phyloP scores from a whole-genome alignment of 1,140 invertebrate genomes.

The Eciton burchellii region DNA sequence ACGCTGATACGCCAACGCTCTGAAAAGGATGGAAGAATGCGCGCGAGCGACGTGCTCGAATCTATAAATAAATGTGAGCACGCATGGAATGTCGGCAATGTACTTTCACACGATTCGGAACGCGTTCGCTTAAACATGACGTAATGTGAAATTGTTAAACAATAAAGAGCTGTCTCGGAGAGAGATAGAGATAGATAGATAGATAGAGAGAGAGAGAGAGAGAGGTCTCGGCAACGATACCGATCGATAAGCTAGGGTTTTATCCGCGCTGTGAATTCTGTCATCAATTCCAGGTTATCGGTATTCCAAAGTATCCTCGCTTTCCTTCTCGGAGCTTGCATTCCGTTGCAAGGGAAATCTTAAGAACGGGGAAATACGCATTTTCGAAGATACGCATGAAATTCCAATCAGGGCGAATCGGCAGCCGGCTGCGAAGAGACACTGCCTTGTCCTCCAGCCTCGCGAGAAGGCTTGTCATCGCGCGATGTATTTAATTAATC shows the following conservation, averaged over 20 bases:
- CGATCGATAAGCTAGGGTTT: neutral
- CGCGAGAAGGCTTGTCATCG: constrained; percentile 3
- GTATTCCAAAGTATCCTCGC: too few relatives aligned
- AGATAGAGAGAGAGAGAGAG: too few relatives aligned
- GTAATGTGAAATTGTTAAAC: constrained; percentile 26
- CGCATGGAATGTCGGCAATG: constrained; percentile 8
- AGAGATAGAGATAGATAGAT: too few relatives aligned
- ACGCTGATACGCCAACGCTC: neutral
- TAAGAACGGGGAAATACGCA: neutral
- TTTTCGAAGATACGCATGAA: neutral
- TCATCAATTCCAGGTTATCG: constrained; percentile 3
- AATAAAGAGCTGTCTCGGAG: neutral
- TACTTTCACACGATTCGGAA: neutral
- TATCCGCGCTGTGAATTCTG: neutral
- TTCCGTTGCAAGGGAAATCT: neutral
- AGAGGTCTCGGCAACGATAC: too few relatives aligned
- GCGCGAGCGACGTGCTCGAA: constrained; percentile 11
- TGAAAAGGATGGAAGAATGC: neutral
- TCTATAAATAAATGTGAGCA: constrained; percentile 30
- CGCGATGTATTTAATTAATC: constrained; percentile 42
- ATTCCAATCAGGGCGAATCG: constrained; percentile 1
- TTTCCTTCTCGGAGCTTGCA: neutral
- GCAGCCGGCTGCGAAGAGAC: neutral
- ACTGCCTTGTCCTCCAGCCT: neutral
- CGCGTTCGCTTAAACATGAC: constrained; percentile 7